Base-by-base conservation (phyloP, 2,888 invertebrate species). In the Melinopterus prodromus region DNA sequence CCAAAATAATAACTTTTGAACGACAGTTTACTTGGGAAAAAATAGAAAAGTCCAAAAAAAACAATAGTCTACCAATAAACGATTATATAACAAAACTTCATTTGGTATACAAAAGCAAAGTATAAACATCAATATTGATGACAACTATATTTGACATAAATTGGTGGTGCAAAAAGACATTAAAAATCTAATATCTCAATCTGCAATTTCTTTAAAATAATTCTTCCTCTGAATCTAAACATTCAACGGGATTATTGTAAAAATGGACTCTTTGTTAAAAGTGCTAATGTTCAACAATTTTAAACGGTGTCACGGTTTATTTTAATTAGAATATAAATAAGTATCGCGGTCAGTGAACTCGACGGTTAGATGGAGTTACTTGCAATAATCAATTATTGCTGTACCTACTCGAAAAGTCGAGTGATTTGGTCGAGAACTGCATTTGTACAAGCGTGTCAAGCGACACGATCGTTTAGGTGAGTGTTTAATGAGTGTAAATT, bases 271-370 rank as follows among this genome's bases (percentile, higher is more conserved):
- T 78, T 53, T 69, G 71, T 72, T 53, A 78, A 74, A 69, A 78
- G 75, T 75, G 75, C 78, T 75, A 78, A 75, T 70, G 70, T 36
- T 70, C 38, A 70, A 70, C 70, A 75, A 37, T 75, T 75, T 78
- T 78, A 78, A 78, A 78, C 75, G 36, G 78, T 78, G 78, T 78
- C 78, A 78, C 70, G 78, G 78, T 75, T 78, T 78, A 75, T 75
- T 75, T 70, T 78, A 78, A 78, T 78, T 78, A 75, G 75, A 78
- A 78, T 78, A 75, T 70, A 38, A 78, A 53, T 78, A 7, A 76
- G 70, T 75, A 36, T 36, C 70, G 70, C 76, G 76, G 76, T 76
- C 76, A 38, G 38, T 76, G 76, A 76, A 76, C 76, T 76, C 76
- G 53, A 53, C 12, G 12, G 53, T 9, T 53, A 1, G 12, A 53